A percentile compares a stretch with the other conserved stretches of the same genome.
Conservation (phyloP, 1,140 invertebrate species). For the Orchesella cincta region DNA sequence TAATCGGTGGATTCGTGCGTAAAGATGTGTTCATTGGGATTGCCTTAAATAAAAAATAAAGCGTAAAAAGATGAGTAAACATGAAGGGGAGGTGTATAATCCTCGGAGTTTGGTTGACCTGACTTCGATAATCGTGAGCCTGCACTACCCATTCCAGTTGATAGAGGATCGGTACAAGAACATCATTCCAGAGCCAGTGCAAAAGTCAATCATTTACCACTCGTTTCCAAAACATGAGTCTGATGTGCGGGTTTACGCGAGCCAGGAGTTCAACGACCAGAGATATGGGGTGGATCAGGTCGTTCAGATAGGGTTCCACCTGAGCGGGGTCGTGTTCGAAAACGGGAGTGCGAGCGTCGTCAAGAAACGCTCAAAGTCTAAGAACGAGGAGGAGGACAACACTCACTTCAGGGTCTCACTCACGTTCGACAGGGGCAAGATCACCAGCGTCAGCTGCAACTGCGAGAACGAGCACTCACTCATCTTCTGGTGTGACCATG, state of each 20-base stretch:
- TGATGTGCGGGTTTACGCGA: conserved; percentile 30
- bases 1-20: no score
- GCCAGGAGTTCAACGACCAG: not conserved
- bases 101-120: no score
- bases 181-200: conserved; percentile 82
- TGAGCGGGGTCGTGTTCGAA: not conserved
- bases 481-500: conserved; percentile 90
- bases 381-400: not conserved
- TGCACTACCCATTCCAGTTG: conserved; percentile 69
- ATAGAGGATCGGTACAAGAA: conserved; percentile 79
- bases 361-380: not conserved
- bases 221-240: conserved; percentile 71
- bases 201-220: conserved; percentile 82
- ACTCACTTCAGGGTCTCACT: not conserved
- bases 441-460: conserved; percentile 86
- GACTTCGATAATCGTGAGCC: not conserved
- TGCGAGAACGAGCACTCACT: conserved; percentile 69
- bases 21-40: no score
- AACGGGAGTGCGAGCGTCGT: not conserved
- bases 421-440: conserved; percentile 69
- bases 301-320: conserved; percentile 7
- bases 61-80: no score
- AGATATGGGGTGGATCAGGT: not conserved
- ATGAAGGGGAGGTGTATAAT: no score
- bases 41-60: no score